These are phyloP conservation scores for Euborellia annulipes DNA, from an alignment of 1,140 invertebrate species.

Conservation along the genomic window DNA sequence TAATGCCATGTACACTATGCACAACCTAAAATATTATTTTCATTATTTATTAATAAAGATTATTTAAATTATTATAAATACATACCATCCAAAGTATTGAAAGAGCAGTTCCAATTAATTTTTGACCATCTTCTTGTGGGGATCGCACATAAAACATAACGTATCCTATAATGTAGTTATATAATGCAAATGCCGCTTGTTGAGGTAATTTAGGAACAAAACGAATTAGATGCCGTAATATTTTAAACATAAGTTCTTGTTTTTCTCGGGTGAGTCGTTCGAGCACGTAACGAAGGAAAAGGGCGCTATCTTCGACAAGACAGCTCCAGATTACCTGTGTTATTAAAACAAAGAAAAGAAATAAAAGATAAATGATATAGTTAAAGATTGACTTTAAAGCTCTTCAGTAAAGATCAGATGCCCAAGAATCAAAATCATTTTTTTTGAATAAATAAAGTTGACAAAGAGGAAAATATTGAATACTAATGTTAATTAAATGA, in stretches of 20 bases:
- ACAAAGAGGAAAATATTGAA: too few relatives aligned
- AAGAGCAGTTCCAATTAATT: conserved; percentile 82
- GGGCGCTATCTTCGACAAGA: conserved; percentile 90
- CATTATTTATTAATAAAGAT: background rate
- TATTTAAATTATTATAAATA: conserved; percentile 2
- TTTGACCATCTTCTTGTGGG: conserved; percentile 84
- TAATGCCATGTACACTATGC: conserved; percentile 93
- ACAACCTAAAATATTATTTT: conserved; percentile 53
- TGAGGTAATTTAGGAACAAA: conserved; percentile 88
- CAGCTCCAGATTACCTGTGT: conserved; percentile 91
- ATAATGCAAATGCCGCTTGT: conserved; percentile 95
- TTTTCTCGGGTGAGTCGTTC: conserved; percentile 90
- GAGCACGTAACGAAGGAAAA: conserved; percentile 90
- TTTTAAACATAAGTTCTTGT: conserved; percentile 91
- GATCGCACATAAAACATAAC: conserved; percentile 98
- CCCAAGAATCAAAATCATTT: too few relatives aligned
- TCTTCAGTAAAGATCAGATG: too few relatives aligned
- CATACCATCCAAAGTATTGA: conserved; percentile 91
- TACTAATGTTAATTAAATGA: too few relatives aligned
- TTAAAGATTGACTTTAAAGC: too few relatives aligned
- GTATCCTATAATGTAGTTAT: conserved; percentile 98
- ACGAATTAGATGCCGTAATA: conserved; percentile 78
- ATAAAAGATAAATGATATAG: too few relatives aligned
- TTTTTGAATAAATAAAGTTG: too few relatives aligned
- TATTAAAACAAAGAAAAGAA: too few relatives aligned